Conservation (phyloP, 2,888 invertebrate genomes). For the Alcis repandata region DNA sequence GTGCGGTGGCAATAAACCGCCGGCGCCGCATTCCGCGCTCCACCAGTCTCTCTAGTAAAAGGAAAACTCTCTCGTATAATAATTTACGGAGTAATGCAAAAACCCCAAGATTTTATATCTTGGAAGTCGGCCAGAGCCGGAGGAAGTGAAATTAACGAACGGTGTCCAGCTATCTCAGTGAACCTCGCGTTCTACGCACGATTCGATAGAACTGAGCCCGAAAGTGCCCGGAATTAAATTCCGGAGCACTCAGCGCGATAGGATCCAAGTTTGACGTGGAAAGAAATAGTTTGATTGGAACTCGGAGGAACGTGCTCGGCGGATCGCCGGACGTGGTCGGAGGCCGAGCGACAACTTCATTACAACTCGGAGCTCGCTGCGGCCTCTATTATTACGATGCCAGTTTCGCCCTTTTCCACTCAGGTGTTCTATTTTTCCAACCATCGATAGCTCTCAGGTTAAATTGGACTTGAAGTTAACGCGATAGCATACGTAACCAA, state of each 20-base stretch:
- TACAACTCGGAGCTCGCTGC: neutral
- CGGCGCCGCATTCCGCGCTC: constrained; percentile 20
- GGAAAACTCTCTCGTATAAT: constrained; percentile 35
- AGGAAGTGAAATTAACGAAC: constrained; percentile 44
- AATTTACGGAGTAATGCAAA: constrained; percentile 36
- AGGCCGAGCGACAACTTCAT: constrained; percentile 4
- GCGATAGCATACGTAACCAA: neutral
- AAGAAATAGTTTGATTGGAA: constrained; percentile 30
- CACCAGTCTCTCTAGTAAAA: constrained; percentile 21
- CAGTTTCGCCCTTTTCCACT: neutral
- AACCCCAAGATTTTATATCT: constrained; percentile 41
- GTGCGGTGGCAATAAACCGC: constrained; percentile 20
- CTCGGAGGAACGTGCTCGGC: constrained; percentile 20
- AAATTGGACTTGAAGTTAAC: neutral
- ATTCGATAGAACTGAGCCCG: constrained; percentile 4
- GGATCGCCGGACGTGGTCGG: constrained; percentile 5
- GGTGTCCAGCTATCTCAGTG: constrained; percentile 25
- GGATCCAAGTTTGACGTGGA: constrained; percentile 19
- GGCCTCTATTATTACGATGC: neutral
- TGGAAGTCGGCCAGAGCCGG: constrained; percentile 41
- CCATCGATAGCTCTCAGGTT: neutral
- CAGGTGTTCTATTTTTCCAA: neutral
- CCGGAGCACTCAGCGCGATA: constrained; percentile 12
- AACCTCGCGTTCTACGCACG: constrained; percentile 7
- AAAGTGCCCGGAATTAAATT: constrained; percentile 19